Evolutionary conservation across 2,888 invertebrate species (phyloP).

Genomic region (Exephanes ischioxanthus): DNA sequence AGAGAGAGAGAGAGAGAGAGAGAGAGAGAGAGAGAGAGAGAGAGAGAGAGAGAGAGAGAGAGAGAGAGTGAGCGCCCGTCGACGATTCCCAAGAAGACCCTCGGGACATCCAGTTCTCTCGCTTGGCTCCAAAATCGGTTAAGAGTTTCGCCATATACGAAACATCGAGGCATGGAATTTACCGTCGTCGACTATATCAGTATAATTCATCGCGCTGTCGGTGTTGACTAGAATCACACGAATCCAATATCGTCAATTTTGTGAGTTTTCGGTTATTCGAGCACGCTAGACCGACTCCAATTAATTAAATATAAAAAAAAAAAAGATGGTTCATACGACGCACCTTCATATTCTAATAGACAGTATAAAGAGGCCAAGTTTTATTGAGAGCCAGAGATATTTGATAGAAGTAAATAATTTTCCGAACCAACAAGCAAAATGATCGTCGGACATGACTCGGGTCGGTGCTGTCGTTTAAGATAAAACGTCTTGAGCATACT

Average conservation of each 20-base stretch:
- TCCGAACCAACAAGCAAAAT: neutral
- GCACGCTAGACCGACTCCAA: neutral
- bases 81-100: conserved; percentile 64
- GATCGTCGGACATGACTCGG: neutral
- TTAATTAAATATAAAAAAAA: neutral
- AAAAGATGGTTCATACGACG: neutral
- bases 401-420: neutral
- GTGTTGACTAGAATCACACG: neutral
- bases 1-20: too few species aligned
- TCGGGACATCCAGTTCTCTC: conserved; percentile 58
- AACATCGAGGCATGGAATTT: conserved; percentile 44
- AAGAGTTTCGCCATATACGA: conserved; percentile 44
- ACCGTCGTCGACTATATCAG: neutral
- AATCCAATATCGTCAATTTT: neutral
- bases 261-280: neutral
- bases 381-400: neutral
- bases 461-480: conserved; percentile 6
- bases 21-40: conserved; percentile 8
- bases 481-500: conserved; percentile 35
- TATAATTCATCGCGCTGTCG: neutral
- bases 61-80: conserved; percentile 20
- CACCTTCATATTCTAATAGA: neutral
- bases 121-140: conserved; percentile 43
- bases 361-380: neutral
- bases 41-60: conserved; percentile 13